Conservation (phyloP, 2,888 invertebrate genomes). For the Sympetrum striolatum region DNA sequence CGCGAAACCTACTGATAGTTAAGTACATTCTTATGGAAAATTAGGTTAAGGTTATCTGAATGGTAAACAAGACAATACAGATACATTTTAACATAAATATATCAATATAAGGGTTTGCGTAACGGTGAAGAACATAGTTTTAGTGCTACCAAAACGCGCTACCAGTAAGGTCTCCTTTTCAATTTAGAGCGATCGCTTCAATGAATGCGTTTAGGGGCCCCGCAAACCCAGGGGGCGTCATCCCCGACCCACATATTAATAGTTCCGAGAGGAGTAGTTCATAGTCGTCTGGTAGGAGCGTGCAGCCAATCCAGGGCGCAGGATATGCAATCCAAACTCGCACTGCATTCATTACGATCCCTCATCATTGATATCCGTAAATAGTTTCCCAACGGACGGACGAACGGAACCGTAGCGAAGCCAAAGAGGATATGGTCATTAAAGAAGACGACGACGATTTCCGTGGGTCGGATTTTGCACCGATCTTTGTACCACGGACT, state of each 20-base stretch:
- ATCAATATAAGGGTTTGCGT: no score
- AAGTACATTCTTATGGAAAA: no score
- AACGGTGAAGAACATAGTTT: no score
- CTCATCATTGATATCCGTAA: background rate
- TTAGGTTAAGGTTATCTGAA: no score
- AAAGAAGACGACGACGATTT: background rate
- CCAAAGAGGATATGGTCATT: background rate
- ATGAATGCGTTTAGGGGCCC: no score
- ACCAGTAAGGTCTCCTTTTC: no score
- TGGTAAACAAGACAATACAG: no score
- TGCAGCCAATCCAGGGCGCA: background rate
- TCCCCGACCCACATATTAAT: background rate
- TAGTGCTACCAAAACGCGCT: no score
- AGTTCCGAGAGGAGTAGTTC: background rate
- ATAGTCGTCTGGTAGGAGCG: background rate
- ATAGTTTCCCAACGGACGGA: background rate
- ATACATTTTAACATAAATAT: no score
- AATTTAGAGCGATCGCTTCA: no score
- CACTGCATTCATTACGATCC: background rate
- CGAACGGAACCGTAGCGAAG: background rate
- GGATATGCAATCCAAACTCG: background rate
- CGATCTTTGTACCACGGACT: background rate
- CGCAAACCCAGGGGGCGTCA: background rate
- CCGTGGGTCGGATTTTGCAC: background rate
- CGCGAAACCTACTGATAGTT: no score